phyloP scores from a whole-genome alignment of 1,140 invertebrate genomes.

The Heliconius congener region DNA sequence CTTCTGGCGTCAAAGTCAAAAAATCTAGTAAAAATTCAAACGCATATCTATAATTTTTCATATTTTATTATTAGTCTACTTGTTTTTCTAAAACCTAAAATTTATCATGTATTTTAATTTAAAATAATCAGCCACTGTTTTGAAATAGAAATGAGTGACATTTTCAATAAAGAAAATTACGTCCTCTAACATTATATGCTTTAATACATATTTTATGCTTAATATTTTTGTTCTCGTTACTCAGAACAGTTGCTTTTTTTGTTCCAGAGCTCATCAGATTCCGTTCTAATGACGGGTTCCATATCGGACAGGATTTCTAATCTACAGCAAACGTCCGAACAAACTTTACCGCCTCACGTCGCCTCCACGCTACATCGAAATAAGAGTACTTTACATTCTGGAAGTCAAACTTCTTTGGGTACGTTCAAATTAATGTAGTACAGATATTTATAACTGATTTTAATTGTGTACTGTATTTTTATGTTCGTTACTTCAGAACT shows the following conservation, averaged over 20 bases:
- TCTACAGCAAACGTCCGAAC: conserved; percentile 55
- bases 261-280: conserved; percentile 77
- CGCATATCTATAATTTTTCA: too few relatives aligned
- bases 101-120: too few relatives aligned
- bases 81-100: too few relatives aligned
- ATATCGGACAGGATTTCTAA: conserved; percentile 58
- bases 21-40: too few relatives aligned
- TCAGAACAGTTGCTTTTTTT: background rate
- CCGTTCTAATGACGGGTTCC: conserved; percentile 62
- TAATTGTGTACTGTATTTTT: background rate
- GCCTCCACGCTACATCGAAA: conserved; percentile 69
- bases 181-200: too few relatives aligned
- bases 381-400: conserved; percentile 68
- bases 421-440: conserved; percentile 14
- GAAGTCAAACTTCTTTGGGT: conserved; percentile 56
- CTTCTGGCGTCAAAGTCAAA: too few relatives aligned
- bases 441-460: background rate
- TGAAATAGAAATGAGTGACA: too few relatives aligned
- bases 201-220: too few relatives aligned
- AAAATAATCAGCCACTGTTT: too few relatives aligned
- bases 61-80: too few relatives aligned
- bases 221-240: background rate
- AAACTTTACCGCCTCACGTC: conserved; percentile 47
- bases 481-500: background rate
- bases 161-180: too few relatives aligned